Evolutionary conservation across 2,113 vertebrate genomes (phyloP).

Genomic region (Boleophthalmus pectinirostris): DNA sequence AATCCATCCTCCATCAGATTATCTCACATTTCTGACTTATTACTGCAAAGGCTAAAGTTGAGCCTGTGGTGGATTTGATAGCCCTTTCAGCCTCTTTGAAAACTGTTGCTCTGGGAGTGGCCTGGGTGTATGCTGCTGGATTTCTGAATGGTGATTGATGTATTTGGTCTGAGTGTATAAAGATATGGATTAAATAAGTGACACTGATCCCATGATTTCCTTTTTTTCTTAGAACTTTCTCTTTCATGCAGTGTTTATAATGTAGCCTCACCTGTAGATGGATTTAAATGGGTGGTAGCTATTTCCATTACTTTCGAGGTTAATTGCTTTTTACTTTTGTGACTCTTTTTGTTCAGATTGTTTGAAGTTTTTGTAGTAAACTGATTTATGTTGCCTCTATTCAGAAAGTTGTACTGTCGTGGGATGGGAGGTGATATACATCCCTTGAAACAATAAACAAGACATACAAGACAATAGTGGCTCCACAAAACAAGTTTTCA

Average conservation of each 20-base stretch:
- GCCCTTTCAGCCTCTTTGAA: constrained; percentile 4
- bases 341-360: neutral
- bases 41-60: constrained; percentile 43
- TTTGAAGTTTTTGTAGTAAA: too few relatives aligned
- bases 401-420: too few relatives aligned
- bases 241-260: neutral
- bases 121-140: constrained; percentile 26
- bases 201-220: constrained; percentile 12
- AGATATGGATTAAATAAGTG: constrained; percentile 16
- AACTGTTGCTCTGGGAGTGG: constrained; percentile 22
- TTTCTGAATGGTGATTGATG: constrained; percentile 41
- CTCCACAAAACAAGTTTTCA: too few relatives aligned
- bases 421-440: too few relatives aligned
- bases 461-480: too few relatives aligned
- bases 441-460: too few relatives aligned
- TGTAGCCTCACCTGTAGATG: neutral
- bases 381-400: too few relatives aligned
- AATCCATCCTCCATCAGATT: constrained; percentile 44
- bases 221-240: constrained; percentile 13
- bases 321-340: neutral
- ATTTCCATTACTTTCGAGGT: neutral
- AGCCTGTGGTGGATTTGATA: constrained; percentile 45
- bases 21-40: constrained; percentile 39
- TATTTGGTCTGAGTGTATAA: constrained; percentile 21
- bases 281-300: neutral